phyloP scores from a whole-genome alignment of 2,888 invertebrate genomes.

The Ophion costatus region DNA sequence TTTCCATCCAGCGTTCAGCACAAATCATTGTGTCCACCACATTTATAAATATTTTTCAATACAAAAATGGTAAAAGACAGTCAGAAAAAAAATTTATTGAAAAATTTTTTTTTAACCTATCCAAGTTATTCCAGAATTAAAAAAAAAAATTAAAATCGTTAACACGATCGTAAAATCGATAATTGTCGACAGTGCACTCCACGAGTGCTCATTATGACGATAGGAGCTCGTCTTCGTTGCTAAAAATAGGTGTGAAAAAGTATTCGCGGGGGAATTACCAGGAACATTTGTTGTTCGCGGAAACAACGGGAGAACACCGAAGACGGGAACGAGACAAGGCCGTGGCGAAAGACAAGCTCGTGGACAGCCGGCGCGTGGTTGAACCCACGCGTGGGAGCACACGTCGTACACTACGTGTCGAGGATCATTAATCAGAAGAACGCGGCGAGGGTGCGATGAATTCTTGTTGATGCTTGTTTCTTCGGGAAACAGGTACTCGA shows the following conservation, averaged over 20 bases:
- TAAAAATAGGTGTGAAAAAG: conserved; percentile 24
- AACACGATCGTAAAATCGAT: no score
- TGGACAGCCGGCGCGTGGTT: conserved; percentile 49
- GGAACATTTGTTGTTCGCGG: conserved; percentile 51
- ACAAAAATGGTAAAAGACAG: no score
- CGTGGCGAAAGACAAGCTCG: conserved; percentile 41
- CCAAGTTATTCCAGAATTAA: no score
- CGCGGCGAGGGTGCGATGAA: conserved; percentile 56
- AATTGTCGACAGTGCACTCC: no score
- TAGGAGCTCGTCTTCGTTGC: not conserved
- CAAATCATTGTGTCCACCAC: no score
- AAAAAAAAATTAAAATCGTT: no score
- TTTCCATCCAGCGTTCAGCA: no score
- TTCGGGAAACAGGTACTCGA: conserved; percentile 21
- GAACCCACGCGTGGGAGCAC: conserved; percentile 48
- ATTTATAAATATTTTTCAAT: no score
- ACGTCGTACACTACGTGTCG: conserved; percentile 58
- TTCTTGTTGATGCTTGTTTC: conserved; percentile 40
- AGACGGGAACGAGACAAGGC: conserved; percentile 56
- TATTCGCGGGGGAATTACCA: conserved; percentile 39
- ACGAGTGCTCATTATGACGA: not conserved
- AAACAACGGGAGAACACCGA: conserved; percentile 42
- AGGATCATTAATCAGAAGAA: conserved; percentile 64
- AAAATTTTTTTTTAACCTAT: no score
- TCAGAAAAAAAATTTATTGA: no score